These are phyloP conservation scores for Protosalanx chinensis DNA, from an alignment of 2,797 vertebrate species.

Conservation along the genomic window DNA sequence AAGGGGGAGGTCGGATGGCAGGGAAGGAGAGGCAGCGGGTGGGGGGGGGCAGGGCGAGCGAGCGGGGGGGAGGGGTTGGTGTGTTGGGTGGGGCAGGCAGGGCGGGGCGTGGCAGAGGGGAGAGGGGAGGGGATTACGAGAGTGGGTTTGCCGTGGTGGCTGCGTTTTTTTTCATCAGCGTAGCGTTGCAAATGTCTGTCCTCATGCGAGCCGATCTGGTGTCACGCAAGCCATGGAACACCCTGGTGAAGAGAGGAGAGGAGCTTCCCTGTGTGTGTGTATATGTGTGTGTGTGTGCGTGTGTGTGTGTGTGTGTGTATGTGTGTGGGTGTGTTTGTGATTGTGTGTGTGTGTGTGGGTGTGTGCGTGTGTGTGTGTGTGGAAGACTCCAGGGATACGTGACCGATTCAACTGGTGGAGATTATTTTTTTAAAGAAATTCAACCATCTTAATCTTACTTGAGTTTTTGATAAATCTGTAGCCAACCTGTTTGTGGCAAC, in stretches of 20 bases:
- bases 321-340: too few species aligned
- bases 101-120: conserved; percentile 21
- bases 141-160: conserved; percentile 29
- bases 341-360: not conserved
- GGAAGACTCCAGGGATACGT: not conserved
- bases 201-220: conserved; percentile 37
- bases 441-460: not conserved
- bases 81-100: not conserved
- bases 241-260: conserved; percentile 1
- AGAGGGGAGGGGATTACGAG: conserved; percentile 21
- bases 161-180: conserved; percentile 32
- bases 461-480: not conserved
- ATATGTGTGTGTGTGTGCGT: not conserved
- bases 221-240: conserved; percentile 46
- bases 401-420: not conserved
- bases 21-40: not conserved
- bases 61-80: conserved; percentile 1
- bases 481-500: not conserved
- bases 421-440: too few species aligned
- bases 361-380: not conserved
- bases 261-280: conserved; percentile 2
- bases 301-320: not conserved
- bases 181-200: conserved; percentile 26
- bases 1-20: too few species aligned
- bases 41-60: conserved; percentile 1